Conservation (phyloP, 2,797 vertebrate species). For the Oreochromis grahami region DNA sequence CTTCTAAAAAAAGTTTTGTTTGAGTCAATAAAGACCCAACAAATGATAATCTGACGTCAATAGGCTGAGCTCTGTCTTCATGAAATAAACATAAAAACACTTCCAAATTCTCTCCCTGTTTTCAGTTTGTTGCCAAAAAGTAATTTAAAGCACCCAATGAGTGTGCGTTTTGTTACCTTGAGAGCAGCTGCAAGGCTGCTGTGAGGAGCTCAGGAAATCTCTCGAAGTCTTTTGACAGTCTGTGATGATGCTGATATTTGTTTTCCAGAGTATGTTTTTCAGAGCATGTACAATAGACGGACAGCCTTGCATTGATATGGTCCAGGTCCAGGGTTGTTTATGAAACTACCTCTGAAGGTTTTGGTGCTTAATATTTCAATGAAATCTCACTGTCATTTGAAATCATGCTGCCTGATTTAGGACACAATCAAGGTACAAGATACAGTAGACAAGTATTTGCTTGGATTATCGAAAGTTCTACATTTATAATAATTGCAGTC, state of each 20-base stretch:
- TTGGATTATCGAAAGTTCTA: background rate
- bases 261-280: background rate
- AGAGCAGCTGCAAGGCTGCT: conserved; percentile 31
- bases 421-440: background rate
- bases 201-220: background rate
- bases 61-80: background rate
- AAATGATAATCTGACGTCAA: conserved; percentile 12
- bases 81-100: background rate
- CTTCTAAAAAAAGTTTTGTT: background rate
- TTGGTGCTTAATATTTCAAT: background rate
- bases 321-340: background rate
- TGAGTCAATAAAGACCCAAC: background rate
- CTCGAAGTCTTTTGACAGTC: background rate
- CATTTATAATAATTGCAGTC: background rate
- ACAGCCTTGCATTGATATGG: background rate
- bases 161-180: conserved; percentile 27
- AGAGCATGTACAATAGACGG: background rate
- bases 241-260: background rate
- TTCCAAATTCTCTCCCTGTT: background rate
- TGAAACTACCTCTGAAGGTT: background rate
- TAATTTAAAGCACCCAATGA: background rate
- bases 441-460: background rate
- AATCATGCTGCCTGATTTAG: background rate
- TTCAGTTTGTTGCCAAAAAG: background rate
- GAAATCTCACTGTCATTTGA: background rate